These are phyloP conservation scores for Dastarcus helophoroides DNA, from an alignment of 2,888 invertebrate species.

Conservation along the genomic window DNA sequence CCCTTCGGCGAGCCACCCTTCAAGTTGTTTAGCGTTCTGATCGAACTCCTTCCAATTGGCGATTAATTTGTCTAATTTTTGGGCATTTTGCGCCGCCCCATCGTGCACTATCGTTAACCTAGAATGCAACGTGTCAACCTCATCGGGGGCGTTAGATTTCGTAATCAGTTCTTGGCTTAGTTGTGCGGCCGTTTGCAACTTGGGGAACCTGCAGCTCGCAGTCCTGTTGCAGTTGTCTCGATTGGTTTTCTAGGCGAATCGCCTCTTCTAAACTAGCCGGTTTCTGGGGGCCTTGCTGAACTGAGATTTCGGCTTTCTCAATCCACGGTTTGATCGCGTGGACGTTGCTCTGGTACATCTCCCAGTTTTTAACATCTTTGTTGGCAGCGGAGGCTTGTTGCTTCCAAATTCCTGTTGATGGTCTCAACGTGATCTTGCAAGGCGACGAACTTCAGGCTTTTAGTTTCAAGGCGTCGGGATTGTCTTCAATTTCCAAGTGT, in stretches of 20 bases:
- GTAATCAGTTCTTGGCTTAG: slow-evolving; percentile 66
- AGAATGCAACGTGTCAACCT: slow-evolving; percentile 72
- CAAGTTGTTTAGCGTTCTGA: slow-evolving; percentile 60
- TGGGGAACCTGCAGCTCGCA: too few relatives aligned
- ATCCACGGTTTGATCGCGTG: slow-evolving; percentile 80
- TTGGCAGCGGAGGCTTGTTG: slow-evolving; percentile 64
- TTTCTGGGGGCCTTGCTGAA: slow-evolving; percentile 58
- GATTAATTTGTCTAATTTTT: slow-evolving; percentile 67
- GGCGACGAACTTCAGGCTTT: slow-evolving; percentile 62
- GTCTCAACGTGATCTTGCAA: slow-evolving; percentile 66
- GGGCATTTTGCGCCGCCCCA: slow-evolving; percentile 64
- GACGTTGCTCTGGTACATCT: slow-evolving; percentile 68
- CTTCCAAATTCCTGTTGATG: slow-evolving; percentile 63
- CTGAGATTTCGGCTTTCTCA: slow-evolving; percentile 74
- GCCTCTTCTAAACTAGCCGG: slow-evolving; percentile 73
- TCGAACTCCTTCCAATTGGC: slow-evolving; percentile 75
- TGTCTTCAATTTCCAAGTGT: slow-evolving; percentile 53
- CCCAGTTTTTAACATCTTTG: slow-evolving; percentile 74
- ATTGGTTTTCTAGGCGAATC: slow-evolving; percentile 59
- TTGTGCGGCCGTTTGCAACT: slow-evolving; percentile 60
- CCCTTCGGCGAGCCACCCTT: slow-evolving; percentile 62
- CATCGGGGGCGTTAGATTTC: slow-evolving; percentile 67
- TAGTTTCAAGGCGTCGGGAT: slow-evolving; percentile 61
- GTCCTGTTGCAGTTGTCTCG: too few relatives aligned
- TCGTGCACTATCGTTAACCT: slow-evolving; percentile 79